Percentiles rank a stretch among this genome's conserved stretches.
Conservation (phyloP, 2,888 invertebrate genomes). For the Phyllotreta cruciferae region DNA sequence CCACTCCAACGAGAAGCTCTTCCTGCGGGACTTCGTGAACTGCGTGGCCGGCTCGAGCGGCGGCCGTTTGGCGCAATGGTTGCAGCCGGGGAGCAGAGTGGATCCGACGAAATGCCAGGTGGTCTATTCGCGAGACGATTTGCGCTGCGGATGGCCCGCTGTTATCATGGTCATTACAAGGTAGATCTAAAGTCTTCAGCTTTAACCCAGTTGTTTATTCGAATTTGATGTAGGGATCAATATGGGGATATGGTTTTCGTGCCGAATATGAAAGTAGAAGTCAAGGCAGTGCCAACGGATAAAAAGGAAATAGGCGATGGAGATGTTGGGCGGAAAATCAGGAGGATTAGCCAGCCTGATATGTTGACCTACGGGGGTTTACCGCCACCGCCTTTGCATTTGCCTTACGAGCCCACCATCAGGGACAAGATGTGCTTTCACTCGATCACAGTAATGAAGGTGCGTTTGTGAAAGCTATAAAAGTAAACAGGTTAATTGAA, state of each 20-base stretch:
- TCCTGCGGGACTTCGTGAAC: conserved; percentile 90
- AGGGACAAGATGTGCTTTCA: conserved; percentile 93
- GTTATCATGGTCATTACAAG: conserved; percentile 67
- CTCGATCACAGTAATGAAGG: conserved; percentile 95
- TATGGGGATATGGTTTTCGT: conserved; percentile 88
- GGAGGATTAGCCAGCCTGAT: conserved; percentile 65
- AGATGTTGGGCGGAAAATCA: conserved; percentile 67
- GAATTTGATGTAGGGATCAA: conserved; percentile 69
- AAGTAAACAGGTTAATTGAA: neutral
- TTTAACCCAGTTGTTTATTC: neutral
- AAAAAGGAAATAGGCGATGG: conserved; percentile 70
- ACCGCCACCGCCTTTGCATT: conserved; percentile 71
- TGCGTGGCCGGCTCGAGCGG: conserved; percentile 85
- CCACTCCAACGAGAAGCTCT: conserved; percentile 90
- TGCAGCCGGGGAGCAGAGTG: conserved; percentile 90
- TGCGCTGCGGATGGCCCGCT: conserved; percentile 84
- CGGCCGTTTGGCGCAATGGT: conserved; percentile 91
- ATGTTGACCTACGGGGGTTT: conserved; percentile 69
- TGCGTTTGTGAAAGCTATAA: conserved; percentile 5
- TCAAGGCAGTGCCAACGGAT: conserved; percentile 76
- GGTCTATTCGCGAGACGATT: conserved; percentile 72
- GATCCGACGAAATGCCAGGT: conserved; percentile 90
- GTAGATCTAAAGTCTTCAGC: neutral
- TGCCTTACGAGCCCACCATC: conserved; percentile 83
- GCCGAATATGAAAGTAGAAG: conserved; percentile 83